Evolutionary conservation across 2,888 invertebrate genomes (phyloP).

Genomic region (Andrena fulva): DNA sequence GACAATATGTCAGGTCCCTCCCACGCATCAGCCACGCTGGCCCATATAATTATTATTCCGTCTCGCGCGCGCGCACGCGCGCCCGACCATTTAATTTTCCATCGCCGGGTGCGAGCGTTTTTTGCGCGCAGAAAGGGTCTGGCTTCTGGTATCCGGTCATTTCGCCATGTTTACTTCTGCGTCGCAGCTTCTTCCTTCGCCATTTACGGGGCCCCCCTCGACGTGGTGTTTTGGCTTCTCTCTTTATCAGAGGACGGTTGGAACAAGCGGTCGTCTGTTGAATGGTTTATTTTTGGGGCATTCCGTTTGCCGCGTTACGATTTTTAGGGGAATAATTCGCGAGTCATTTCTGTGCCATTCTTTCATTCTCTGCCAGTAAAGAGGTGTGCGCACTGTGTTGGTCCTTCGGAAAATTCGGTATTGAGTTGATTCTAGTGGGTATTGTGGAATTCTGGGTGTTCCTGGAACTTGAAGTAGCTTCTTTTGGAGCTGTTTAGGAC

Average conservation of each 20-base stretch:
- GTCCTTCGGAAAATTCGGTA: no score
- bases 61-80: conserved; percentile 43
- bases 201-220: not conserved
- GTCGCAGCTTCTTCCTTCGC: not conserved
- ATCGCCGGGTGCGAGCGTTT: conserved; percentile 27
- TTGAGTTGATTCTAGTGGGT: no score
- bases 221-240: not conserved
- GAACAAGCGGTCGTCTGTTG: not conserved
- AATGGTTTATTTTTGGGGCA: not conserved
- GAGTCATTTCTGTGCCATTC: no score
- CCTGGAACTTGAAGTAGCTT: no score
- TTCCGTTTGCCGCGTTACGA: no score
- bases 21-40: conserved; percentile 71
- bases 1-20: conserved; percentile 71
- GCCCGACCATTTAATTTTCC: conserved; percentile 58
- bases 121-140: conserved; percentile 15
- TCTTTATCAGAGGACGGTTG: not conserved
- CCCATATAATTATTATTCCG: conserved; percentile 73
- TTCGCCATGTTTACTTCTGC: conserved; percentile 21
- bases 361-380: no score
- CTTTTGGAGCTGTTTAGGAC: no score
- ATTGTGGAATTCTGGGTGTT: no score
- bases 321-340: no score
- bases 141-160: conserved; percentile 27
- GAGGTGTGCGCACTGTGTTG: no score